Conservation (phyloP, 1,140 invertebrate genomes). For the Matsumurasca onukii region DNA sequence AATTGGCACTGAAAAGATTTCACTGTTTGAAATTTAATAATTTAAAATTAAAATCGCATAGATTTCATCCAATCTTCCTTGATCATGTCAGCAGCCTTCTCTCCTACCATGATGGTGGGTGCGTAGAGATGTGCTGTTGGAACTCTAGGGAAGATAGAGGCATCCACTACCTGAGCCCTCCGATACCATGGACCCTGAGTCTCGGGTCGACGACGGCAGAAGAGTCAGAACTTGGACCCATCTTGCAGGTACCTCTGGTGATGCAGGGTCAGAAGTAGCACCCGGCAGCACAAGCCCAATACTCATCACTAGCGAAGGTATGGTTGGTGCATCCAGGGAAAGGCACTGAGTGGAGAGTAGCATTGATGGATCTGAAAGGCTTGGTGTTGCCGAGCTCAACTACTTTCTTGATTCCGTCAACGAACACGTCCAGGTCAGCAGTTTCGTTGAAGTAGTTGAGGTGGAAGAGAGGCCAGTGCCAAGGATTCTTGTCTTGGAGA, state of each 20-base stretch:
- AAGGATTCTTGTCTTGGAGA: conserved; percentile 68
- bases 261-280: conserved; percentile 62
- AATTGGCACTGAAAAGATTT: no score
- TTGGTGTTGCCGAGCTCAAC: conserved; percentile 59
- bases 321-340: conserved; percentile 59
- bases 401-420: conserved; percentile 65
- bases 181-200: conserved; percentile 67
- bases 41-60: no score
- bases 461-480: conserved; percentile 69
- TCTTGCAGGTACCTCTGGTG: conserved; percentile 58
- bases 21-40: no score
- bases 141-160: conserved; percentile 72
- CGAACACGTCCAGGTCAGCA: conserved; percentile 64
- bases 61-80: conserved; percentile 63
- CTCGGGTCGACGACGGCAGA: conserved; percentile 71
- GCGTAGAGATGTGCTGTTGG: conserved; percentile 71
- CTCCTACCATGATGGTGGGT: conserved; percentile 80
- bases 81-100: conserved; percentile 82
- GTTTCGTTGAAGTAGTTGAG: conserved; percentile 69
- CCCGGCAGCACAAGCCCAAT: conserved; percentile 72
- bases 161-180: conserved; percentile 73
- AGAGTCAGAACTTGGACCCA: conserved; percentile 67
- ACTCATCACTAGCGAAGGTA: conserved; percentile 60
- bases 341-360: conserved; percentile 55
- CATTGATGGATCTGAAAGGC: conserved; percentile 59